Base-by-base conservation (phyloP, 1,140 invertebrate genomes). In the Drosophila subpulchrella region DNA sequence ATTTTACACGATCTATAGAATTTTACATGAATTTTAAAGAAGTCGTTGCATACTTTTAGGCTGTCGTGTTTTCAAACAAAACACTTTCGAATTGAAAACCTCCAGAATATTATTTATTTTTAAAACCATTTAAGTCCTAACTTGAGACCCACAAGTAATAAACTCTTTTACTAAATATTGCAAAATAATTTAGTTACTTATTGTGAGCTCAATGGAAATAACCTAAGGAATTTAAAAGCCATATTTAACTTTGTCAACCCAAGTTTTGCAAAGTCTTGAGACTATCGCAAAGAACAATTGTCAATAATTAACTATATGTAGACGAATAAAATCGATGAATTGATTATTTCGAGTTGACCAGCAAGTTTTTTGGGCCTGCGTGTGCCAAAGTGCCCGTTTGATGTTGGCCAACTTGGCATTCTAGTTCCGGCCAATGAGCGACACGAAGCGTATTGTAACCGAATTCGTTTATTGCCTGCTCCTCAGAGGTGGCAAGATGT, bases 401-500 rank as follows among this genome's bases (percentile, higher is more conserved):
- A 12, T 46, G 34, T 46, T 51, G n/a, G 44, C 48, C 44, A 42
- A 48, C 24, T 51, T 55, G 39, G n/a, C 61, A 57, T 54, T 80
- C 72, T 39, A 80, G 63, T 84, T 71, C 51, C 47, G 47, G 60
- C 76, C 59, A 66, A 88, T 90, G 88, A 51, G 63, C 53, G 80
- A 82, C 44, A 90, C 86, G 54, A 80, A 81, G 47, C 81, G 76
- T 36, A 92, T 92, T 78, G 91, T 92, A 67, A 91, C 92, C 59
- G 91, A 92, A 76, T 92, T 92, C 75, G 91, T 92, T 51, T 92
- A 90, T 74, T 91, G 81, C 73, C 60, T 92, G 59, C 73, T 92
- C 51, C 85, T 90, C 76, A 92, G 91, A 78, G 92, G 92, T 65
- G 79, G 76, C 54, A 85, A 86, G 42, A 92, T 92, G 77, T 94